Conservation (phyloP, 2,888 invertebrate genomes). For the Griposia aprilina region DNA sequence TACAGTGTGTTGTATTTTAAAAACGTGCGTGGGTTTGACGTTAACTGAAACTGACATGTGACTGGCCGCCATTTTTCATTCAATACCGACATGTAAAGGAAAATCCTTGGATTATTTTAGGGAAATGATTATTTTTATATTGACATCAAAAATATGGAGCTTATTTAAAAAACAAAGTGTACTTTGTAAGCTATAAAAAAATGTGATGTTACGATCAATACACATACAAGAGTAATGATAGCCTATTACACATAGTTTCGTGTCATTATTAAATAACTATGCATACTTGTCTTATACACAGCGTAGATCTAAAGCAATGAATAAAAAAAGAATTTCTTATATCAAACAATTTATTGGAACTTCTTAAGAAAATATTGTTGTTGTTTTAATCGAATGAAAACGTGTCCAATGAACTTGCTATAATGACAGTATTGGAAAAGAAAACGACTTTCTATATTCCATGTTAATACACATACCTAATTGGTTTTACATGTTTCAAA, state of each 20-base stretch:
- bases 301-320: no score
- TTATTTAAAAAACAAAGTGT: neutral
- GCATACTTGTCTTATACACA: no score
- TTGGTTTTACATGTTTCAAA: neutral
- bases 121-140: neutral
- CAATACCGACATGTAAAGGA: neutral
- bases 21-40: slow-evolving; percentile 35
- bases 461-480: neutral
- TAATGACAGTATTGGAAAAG: neutral
- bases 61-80: slow-evolving; percentile 51
- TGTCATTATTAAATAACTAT: no score
- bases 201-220: neutral
- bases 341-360: no score
- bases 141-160: neutral
- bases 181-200: neutral
- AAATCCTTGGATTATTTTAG: slow-evolving; percentile 1
- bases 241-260: neutral
- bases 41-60: slow-evolving; percentile 40
- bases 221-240: neutral
- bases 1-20: slow-evolving; percentile 9
- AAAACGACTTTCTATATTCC: neutral
- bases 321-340: no score
- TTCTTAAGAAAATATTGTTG: neutral
- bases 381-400: neutral
- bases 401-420: neutral